A percentile compares a stretch with the other conserved stretches of the same genome.
phyloP scores from a whole-genome alignment of 2,113 vertebrate genomes.

The Lipophrys pholis region DNA sequence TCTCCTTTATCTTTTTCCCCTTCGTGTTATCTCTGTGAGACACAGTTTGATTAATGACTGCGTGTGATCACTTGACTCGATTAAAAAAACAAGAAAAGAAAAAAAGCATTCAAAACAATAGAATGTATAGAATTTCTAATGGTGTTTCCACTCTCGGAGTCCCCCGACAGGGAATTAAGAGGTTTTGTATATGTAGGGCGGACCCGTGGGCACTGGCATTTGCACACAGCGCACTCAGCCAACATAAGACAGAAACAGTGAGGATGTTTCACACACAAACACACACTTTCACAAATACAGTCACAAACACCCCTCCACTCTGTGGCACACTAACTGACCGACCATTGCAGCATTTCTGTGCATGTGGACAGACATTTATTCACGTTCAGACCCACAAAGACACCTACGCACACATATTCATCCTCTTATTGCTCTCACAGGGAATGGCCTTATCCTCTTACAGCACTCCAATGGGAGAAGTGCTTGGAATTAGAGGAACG shows the following conservation, averaged over 20 bases:
- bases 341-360: constrained; percentile 15
- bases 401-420: constrained; percentile 60
- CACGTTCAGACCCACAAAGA: constrained; percentile 38
- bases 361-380: constrained; percentile 10
- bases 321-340: neutral
- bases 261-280: neutral
- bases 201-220: constrained; percentile 17
- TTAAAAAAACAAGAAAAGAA: neutral
- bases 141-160: constrained; percentile 28
- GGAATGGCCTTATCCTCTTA: constrained; percentile 77
- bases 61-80: constrained; percentile 14
- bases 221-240: constrained; percentile 9
- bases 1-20: constrained; percentile 7
- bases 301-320: neutral
- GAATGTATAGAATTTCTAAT: constrained; percentile 26
- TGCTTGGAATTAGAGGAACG: constrained; percentile 60
- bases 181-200: constrained; percentile 52
- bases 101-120: constrained; percentile 22
- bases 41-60: constrained; percentile 34
- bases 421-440: constrained; percentile 72
- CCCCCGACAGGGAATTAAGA: constrained; percentile 48
- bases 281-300: neutral
- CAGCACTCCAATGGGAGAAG: constrained; percentile 65
- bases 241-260: neutral
- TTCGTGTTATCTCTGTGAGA: constrained; percentile 16